These are phyloP conservation scores for Caranx melampygus DNA, from an alignment of 2,113 vertebrate genomes.

Conservation along the genomic window DNA sequence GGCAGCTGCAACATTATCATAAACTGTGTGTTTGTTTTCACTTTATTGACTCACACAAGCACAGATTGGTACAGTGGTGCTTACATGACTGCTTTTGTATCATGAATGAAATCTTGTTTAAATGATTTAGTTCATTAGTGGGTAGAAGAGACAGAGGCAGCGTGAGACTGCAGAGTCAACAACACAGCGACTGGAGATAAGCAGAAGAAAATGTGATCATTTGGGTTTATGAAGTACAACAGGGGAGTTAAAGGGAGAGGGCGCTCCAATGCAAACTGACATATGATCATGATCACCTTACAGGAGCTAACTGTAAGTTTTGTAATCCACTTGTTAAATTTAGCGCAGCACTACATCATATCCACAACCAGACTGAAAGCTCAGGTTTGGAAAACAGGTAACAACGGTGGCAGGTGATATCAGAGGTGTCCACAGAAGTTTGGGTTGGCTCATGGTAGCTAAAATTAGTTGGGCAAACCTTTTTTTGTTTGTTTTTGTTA, in stretches of 20 bases:
- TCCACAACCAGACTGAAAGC: too few relatives aligned
- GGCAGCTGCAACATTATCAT: neutral
- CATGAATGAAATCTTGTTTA: conserved; percentile 14
- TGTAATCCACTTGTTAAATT: too few relatives aligned
- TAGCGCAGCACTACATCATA: too few relatives aligned
- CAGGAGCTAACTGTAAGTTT: too few relatives aligned
- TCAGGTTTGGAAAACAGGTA: too few relatives aligned
- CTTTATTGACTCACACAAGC: neutral
- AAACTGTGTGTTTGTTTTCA: neutral
- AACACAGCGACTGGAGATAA: neutral
- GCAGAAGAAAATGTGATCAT: neutral
- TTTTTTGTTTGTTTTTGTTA: too few relatives aligned
- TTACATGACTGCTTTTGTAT: neutral
- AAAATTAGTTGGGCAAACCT: too few relatives aligned
- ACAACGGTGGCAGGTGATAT: too few relatives aligned
- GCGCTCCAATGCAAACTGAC: neutral
- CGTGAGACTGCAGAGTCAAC: neutral
- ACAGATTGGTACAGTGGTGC: neutral
- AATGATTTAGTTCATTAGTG: neutral
- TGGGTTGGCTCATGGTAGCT: too few relatives aligned
- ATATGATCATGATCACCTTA: neutral
- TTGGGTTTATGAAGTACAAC: neutral
- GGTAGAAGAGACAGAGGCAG: neutral
- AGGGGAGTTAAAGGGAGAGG: neutral
- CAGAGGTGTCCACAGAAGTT: too few relatives aligned